These are phyloP conservation scores for Denticeps clupeoides DNA, from an alignment of 2,797 vertebrate species.

Conservation along the genomic window DNA sequence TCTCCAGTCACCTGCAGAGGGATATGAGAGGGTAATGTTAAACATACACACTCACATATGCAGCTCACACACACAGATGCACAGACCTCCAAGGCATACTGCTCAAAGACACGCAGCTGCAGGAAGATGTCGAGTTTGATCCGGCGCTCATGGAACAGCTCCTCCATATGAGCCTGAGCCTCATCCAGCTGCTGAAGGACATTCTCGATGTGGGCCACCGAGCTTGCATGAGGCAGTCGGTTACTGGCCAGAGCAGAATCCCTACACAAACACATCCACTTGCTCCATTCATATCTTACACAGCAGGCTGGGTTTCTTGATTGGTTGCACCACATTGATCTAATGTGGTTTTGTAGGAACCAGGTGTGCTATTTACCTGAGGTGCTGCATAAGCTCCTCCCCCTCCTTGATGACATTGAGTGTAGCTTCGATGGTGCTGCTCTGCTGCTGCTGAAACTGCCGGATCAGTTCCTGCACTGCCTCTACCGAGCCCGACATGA, in stretches of 20 bases:
- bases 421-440: slow-evolving; percentile 88
- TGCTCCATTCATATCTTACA: too few relatives aligned
- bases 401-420: slow-evolving; percentile 97
- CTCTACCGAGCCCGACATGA: slow-evolving; percentile 86
- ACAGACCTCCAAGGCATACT: slow-evolving; percentile 71
- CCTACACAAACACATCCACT: slow-evolving; percentile 54
- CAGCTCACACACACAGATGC: not conserved
- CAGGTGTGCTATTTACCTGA: slow-evolving; percentile 76
- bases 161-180: slow-evolving; percentile 90
- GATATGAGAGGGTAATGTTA: not conserved
- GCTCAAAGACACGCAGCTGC: slow-evolving; percentile 91
- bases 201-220: slow-evolving; percentile 87
- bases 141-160: slow-evolving; percentile 90
- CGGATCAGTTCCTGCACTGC: slow-evolving; percentile 87
- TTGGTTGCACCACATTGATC: too few relatives aligned
- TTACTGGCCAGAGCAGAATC: slow-evolving; percentile 74
- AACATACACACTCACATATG: not conserved
- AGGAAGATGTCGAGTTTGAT: slow-evolving; percentile 90
- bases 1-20: slow-evolving; percentile 79
- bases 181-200: slow-evolving; percentile 94
- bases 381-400: slow-evolving; percentile 96
- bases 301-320: too few relatives aligned
- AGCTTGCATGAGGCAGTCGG: slow-evolving; percentile 85
- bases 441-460: slow-evolving; percentile 94
- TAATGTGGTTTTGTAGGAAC: too few relatives aligned